Conservation (phyloP, 2,113 vertebrate species). For the Anoura caudifer region DNA sequence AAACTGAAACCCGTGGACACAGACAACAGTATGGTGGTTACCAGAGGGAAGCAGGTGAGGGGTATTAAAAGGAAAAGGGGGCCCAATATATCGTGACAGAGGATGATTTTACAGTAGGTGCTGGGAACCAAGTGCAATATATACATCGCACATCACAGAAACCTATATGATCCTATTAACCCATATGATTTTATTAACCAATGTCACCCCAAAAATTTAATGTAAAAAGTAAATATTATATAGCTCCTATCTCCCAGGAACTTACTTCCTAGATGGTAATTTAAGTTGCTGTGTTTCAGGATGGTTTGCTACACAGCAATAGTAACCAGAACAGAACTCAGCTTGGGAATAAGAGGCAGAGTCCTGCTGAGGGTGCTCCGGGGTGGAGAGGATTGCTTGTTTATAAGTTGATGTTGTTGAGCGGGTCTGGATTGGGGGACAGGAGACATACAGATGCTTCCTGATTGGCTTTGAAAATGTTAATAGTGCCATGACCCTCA, state of each 20-base stretch:
- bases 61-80: no score
- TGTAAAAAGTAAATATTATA: neutral
- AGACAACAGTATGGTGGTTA: no score
- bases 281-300: neutral
- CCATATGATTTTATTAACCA: no score
- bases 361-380: no score
- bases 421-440: neutral
- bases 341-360: neutral
- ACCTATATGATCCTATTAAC: no score
- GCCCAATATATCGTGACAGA: no score
- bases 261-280: neutral
- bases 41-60: no score
- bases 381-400: neutral
- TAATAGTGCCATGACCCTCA: accelerated
- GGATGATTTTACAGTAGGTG: no score
- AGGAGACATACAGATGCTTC: neutral
- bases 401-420: neutral
- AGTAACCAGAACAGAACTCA: neutral
- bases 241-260: neutral
- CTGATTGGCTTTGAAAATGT: neutral
- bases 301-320: neutral
- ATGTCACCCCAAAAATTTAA: no score
- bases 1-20: no score
- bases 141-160: no score
- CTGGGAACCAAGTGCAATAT: no score